Conservation (phyloP, 2,888 invertebrate species). For the Leptothorax acervorum region DNA sequence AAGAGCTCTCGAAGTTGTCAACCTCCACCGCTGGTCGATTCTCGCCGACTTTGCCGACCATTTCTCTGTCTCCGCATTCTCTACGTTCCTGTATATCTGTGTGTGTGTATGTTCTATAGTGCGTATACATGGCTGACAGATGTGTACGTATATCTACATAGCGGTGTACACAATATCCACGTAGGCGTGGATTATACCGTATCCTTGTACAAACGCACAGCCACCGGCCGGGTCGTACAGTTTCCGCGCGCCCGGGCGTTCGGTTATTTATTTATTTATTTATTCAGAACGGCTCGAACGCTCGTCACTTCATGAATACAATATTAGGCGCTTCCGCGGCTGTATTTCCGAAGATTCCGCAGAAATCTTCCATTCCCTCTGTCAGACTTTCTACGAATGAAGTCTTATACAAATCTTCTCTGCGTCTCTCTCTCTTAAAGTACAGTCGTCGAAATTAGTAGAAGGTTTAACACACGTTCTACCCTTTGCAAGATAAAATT, state of each 20-base stretch:
- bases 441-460: constrained; percentile 32
- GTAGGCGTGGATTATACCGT: constrained; percentile 35
- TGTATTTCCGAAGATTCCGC: constrained; percentile 55
- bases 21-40: constrained; percentile 74
- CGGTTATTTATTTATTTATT: constrained; percentile 80
- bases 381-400: constrained; percentile 17
- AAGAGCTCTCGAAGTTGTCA: constrained; percentile 84
- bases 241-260: constrained; percentile 50
- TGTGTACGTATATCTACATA: constrained; percentile 4
- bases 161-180: background rate
- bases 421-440: background rate
- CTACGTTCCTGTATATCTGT: constrained; percentile 20
- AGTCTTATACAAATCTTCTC: constrained; percentile 25
- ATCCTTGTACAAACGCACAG: constrained; percentile 37
- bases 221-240: constrained; percentile 13
- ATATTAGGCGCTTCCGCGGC: constrained; percentile 72
- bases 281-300: constrained; percentile 79
- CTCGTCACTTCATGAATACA: constrained; percentile 80
- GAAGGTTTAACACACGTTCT: background rate
- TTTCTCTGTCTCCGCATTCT: constrained; percentile 47
- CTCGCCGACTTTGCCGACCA: constrained; percentile 56
- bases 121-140: background rate
- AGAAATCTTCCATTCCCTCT: constrained; percentile 1
- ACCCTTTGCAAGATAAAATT: background rate
- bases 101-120: background rate